A percentile compares a stretch with the other conserved stretches of the same genome.
phyloP scores from a whole-genome alignment of 1,140 invertebrate genomes.

The Charaxes varanes region DNA sequence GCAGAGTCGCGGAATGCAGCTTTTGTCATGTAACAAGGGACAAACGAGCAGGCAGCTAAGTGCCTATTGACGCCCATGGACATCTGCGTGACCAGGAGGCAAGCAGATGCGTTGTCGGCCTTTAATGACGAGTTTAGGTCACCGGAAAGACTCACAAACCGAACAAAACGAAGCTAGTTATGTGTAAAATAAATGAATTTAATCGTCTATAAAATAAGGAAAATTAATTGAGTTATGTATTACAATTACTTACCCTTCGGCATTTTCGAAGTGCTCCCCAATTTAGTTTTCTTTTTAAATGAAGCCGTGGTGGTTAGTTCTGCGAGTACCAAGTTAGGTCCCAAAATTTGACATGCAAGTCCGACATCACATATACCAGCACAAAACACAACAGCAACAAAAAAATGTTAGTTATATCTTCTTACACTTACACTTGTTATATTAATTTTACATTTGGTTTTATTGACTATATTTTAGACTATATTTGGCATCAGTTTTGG shows the following conservation, averaged over 20 bases:
- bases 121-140: too few relatives aligned
- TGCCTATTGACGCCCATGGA: too few relatives aligned
- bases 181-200: too few relatives aligned
- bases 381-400: slow-evolving; percentile 11
- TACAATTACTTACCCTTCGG: slow-evolving; percentile 51
- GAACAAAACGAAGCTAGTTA: too few relatives aligned
- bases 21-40: too few relatives aligned
- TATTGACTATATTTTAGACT: slow-evolving; percentile 32
- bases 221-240: too few relatives aligned
- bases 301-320: slow-evolving; percentile 36
- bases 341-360: slow-evolving; percentile 24
- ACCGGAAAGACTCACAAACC: too few relatives aligned
- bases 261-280: slow-evolving; percentile 35
- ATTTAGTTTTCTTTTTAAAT: slow-evolving; percentile 29
- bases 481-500: slow-evolving; percentile 40
- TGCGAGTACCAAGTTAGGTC: slow-evolving; percentile 25
- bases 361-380: slow-evolving; percentile 41
- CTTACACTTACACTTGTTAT: slow-evolving; percentile 20
- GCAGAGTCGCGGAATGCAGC: too few relatives aligned
- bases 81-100: too few relatives aligned
- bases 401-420: slow-evolving; percentile 29
- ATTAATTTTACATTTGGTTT: not conserved
- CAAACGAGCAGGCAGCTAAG: too few relatives aligned
- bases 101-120: too few relatives aligned
- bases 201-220: too few relatives aligned